Conservation (phyloP, 1,140 invertebrate species). For the Drosophila bifasciata region DNA sequence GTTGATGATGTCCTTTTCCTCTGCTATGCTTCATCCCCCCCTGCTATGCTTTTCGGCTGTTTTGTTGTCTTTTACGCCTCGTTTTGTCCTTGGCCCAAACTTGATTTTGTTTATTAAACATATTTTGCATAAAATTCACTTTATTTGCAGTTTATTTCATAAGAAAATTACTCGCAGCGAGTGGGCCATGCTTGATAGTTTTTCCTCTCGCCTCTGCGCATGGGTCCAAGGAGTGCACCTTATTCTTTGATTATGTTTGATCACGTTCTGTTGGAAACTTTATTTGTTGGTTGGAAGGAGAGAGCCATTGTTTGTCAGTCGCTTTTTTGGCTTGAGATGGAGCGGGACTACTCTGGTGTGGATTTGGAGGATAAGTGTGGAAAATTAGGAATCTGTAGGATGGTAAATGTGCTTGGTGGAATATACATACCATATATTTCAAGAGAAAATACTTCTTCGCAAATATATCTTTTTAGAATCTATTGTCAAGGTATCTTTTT, state of each 20-base stretch:
- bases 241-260: slow-evolving; percentile 74
- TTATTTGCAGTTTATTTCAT: slow-evolving; percentile 79
- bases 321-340: slow-evolving; percentile 3
- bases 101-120: slow-evolving; percentile 82
- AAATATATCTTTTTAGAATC: no score
- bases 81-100: slow-evolving; percentile 36
- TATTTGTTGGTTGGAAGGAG: slow-evolving; percentile 45
- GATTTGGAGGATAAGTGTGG: not conserved
- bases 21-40: slow-evolving; percentile 36
- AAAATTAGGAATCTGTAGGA: no score
- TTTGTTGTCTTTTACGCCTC: slow-evolving; percentile 25
- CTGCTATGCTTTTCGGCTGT: slow-evolving; percentile 27
- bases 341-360: not conserved
- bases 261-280: slow-evolving; percentile 64
- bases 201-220: slow-evolving; percentile 17
- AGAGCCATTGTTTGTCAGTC: slow-evolving; percentile 25
- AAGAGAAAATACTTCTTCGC: no score
- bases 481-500: no score
- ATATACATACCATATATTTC: not conserved
- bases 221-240: slow-evolving; percentile 35
- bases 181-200: slow-evolving; percentile 51
- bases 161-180: slow-evolving; percentile 61
- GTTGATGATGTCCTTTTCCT: slow-evolving; percentile 63
- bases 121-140: slow-evolving; percentile 81
- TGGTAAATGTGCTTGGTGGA: no score